Evolutionary conservation across 2,113 vertebrate species (phyloP).

Genomic region (Jaculus jaculus): DNA sequence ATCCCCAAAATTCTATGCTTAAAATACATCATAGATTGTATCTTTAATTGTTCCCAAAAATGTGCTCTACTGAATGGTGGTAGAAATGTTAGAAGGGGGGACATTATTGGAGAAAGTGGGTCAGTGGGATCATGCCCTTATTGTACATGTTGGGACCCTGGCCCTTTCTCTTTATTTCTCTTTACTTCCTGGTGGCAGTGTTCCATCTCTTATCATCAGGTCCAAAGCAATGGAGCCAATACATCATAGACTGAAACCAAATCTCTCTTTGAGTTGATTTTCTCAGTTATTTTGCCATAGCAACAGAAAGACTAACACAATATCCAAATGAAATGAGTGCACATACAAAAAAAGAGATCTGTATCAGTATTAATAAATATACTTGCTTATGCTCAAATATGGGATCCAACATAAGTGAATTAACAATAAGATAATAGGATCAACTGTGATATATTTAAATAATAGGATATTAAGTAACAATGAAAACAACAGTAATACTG

Average conservation of each 20-base stretch:
- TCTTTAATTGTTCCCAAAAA: background rate
- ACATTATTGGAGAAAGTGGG: too few species aligned
- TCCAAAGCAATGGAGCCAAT: background rate
- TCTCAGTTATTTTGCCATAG: background rate
- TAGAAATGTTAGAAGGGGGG: background rate
- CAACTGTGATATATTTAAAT: background rate
- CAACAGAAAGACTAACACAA: background rate
- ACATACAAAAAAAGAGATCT: conserved; percentile 25
- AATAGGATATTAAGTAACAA: background rate
- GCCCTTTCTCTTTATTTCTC: background rate
- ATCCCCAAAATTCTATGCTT: background rate
- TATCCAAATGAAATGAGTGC: background rate
- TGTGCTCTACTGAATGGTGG: background rate
- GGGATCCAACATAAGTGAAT: background rate
- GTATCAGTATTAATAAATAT: background rate
- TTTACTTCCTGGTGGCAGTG: background rate
- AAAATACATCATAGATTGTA: background rate
- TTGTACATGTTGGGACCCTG: background rate
- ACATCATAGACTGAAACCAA: background rate
- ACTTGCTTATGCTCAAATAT: too few species aligned
- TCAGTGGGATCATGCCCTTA: background rate
- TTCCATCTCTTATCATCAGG: background rate
- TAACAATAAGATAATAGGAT: background rate
- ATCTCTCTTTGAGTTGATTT: background rate
- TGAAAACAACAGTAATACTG: background rate